phyloP scores from a whole-genome alignment of 2,888 invertebrate genomes.

The Drosophila gaucha region DNA sequence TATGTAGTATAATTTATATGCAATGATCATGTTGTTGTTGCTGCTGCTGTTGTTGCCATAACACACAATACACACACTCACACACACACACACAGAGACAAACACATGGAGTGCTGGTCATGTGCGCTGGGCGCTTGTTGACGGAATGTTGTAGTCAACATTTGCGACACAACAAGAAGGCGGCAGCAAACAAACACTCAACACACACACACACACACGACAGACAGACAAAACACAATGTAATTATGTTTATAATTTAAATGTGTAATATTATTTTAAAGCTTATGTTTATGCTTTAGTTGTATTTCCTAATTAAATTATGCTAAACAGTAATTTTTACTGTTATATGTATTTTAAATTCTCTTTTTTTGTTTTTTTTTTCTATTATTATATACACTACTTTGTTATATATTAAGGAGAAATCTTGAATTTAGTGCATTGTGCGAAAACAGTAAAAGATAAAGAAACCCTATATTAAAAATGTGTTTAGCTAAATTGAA shows the following conservation, averaged over 20 bases:
- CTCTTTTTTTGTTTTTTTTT: conserved; percentile 14
- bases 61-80: conserved; percentile 8
- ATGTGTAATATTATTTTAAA: conserved; percentile 67
- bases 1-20: conserved; percentile 41
- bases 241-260: conserved; percentile 78
- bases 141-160: conserved; percentile 25
- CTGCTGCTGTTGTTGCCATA: conserved; percentile 42
- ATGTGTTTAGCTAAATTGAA: conserved; percentile 44
- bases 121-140: conserved; percentile 29
- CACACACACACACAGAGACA: conserved; percentile 17
- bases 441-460: conserved; percentile 16
- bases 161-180: conserved; percentile 18
- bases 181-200: conserved; percentile 21
- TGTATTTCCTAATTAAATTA: conserved; percentile 67
- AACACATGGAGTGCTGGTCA: conserved; percentile 1
- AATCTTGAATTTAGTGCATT: conserved; percentile 40
- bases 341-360: conserved; percentile 36
- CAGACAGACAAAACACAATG: conserved; percentile 48
- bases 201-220: conserved; percentile 6
- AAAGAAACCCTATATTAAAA: conserved; percentile 4
- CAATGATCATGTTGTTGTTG: conserved; percentile 35
- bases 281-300: conserved; percentile 68
- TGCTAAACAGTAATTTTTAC: conserved; percentile 41
- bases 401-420: conserved; percentile 36
- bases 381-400: conserved; percentile 13